These are phyloP conservation scores for Myripristis murdjan DNA, from an alignment of 2,797 vertebrate species.

Conservation along the genomic window DNA sequence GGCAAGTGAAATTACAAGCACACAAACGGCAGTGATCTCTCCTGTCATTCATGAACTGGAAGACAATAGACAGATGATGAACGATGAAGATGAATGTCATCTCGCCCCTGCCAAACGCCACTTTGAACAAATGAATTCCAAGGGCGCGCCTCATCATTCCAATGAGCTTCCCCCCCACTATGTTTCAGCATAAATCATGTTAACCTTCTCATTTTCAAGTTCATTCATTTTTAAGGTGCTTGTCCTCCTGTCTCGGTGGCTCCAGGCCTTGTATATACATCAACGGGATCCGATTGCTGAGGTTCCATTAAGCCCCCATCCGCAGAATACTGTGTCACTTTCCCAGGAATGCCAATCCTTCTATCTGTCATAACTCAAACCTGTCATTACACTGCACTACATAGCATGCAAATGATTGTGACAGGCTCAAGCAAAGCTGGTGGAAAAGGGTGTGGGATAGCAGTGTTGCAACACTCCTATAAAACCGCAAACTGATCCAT, in stretches of 20 bases:
- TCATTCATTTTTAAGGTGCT: conserved; percentile 85
- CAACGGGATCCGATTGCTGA: conserved; percentile 69
- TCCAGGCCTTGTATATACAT: conserved; percentile 52
- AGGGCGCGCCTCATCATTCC: conserved; percentile 80
- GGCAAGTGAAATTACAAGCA: conserved; percentile 52
- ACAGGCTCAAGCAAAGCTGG: conserved; percentile 43
- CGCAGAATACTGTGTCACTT: conserved; percentile 72
- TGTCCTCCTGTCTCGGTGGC: conserved; percentile 54
- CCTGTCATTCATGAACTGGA: conserved; percentile 63
- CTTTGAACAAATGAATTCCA: conserved; percentile 80
- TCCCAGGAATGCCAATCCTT: conserved; percentile 64
- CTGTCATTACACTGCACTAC: conserved; percentile 51
- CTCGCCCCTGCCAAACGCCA: conserved; percentile 42
- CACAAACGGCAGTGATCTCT: conserved; percentile 42
- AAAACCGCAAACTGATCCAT: conserved; percentile 42
- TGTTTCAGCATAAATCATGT: conserved; percentile 82
- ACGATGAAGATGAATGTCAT: conserved; percentile 75
- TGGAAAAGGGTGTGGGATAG: conserved; percentile 23
- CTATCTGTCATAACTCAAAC: conserved; percentile 68
- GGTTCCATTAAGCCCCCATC: conserved; percentile 79
- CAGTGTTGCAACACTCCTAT: conserved; percentile 27
- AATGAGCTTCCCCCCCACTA: conserved; percentile 66
- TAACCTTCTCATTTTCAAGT: conserved; percentile 86
- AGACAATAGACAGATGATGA: conserved; percentile 78
- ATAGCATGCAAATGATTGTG: conserved; percentile 61